Evolutionary conservation across 2,888 invertebrate species (phyloP).

Genomic region (Strigamia crassipes): DNA sequence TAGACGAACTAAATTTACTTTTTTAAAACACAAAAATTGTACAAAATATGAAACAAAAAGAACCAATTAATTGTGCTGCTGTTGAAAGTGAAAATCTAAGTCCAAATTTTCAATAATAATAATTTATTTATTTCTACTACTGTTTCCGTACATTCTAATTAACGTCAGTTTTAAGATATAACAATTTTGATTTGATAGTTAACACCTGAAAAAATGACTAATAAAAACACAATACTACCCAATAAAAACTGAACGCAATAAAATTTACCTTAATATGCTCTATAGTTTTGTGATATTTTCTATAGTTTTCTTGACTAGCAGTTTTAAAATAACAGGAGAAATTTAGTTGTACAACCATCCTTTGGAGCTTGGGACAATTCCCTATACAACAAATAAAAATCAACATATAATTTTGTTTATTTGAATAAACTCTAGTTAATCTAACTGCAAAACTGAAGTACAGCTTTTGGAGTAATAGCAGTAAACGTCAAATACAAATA

Average conservation of each 20-base stretch:
- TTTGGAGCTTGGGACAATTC: background rate
- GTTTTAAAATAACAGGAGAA: background rate
- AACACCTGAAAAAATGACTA: background rate
- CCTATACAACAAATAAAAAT: background rate
- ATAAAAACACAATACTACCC: background rate
- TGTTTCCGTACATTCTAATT: too few species aligned
- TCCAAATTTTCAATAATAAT: too few species aligned
- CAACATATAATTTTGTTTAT: too few species aligned
- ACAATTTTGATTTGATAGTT: background rate
- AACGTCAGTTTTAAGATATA: background rate
- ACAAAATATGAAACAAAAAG: too few species aligned
- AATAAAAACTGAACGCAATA: background rate
- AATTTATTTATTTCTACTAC: too few species aligned
- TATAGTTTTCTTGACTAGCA: background rate
- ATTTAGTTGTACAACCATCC: background rate
- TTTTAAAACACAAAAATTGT: too few species aligned
- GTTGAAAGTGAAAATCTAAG: too few species aligned
- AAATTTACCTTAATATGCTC: background rate
- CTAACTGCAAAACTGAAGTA: background rate
- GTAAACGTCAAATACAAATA: background rate
- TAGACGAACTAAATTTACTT: too few species aligned
- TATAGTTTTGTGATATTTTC: background rate
- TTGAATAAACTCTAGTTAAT: background rate
- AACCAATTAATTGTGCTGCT: too few species aligned
- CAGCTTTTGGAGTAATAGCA: slow-evolving; percentile 8